Base-by-base conservation (phyloP, 2,113 vertebrate genomes). In the Monarcha castaneiventris region DNA sequence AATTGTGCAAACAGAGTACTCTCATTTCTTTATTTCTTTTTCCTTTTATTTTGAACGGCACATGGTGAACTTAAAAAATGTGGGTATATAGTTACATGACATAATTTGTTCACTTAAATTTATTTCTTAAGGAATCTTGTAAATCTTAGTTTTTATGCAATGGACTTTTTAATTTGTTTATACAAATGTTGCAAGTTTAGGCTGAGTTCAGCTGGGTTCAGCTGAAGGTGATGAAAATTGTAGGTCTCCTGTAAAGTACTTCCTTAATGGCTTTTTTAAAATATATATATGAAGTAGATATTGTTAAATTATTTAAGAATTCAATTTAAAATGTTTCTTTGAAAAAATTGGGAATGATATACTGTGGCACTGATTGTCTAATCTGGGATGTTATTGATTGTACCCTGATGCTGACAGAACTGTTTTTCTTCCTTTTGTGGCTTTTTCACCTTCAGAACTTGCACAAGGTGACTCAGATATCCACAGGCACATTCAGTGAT, bases 281-380 rank as follows among this genome's bases (percentile, higher is more conserved):
- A 17, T 30, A 55, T 63, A 52, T 17, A 4, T 20, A 35, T 39
- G 17, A 88, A 90, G 29, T n/a, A 81, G 19, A 33, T 73, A 33
- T 7, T 61, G 74, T 93, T 95, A 85, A 96, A 96, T 96, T 86
- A 95, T 96, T 95, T 86, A 97, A 86, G 56, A 83, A 88, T 90
- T 92, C 48, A 41, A 35, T 92, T 74, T 52, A 13, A 74, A 89
- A 76, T 75, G 17, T 90, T 92, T 84, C 48, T 84, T 54, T 21
- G 37, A 1, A 64, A 85, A 90, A 63, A 63, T 32, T 77, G 44
- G 79, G 64, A 92, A 93, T 89, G 35, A 71, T 84, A 17, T 25
- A 52, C 32, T 75, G 82, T 92, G 88, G 52, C 41, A 52, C 35
- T 67, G 41, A 29, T 54, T 81, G 76, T 88, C 90, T 96, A 92